These are phyloP conservation scores for Cirrhinus molitorella DNA, from an alignment of 2,797 vertebrate species.

Conservation along the genomic window DNA sequence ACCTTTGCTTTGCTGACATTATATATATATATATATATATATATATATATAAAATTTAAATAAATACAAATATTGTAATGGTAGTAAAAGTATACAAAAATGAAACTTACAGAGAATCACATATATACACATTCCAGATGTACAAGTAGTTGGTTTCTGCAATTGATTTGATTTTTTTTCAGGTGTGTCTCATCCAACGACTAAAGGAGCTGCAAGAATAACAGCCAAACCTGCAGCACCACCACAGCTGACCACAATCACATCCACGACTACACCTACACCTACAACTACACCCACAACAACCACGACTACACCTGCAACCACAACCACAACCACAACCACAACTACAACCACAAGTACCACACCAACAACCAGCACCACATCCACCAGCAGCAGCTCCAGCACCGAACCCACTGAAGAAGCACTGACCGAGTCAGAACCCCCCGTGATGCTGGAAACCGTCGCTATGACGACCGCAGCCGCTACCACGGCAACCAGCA, in stretches of 20 bases:
- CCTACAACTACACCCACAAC: neutral
- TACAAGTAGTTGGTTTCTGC: neutral
- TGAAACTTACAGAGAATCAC: too few species aligned
- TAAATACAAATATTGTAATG: too few species aligned
- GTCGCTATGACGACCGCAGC: neutral
- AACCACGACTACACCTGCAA: neutral
- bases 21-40: too few species aligned
- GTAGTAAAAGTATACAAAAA: too few species aligned
- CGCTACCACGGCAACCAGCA: slow-evolving; percentile 10
- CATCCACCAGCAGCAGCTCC: neutral
- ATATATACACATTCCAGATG: too few species aligned
- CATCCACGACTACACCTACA: neutral
- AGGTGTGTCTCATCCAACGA: slow-evolving; percentile 76
- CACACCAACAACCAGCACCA: neutral
- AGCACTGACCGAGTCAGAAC: neutral
- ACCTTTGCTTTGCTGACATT: too few species aligned
- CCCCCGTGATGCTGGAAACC: neutral
- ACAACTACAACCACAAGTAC: neutral
- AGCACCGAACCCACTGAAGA: neutral
- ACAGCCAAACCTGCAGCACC: slow-evolving; percentile 62
- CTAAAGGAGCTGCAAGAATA: slow-evolving; percentile 46
- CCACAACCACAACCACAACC: neutral
- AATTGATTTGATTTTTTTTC: slow-evolving; percentile 14
- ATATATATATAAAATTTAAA: too few species aligned
- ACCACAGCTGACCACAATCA: neutral